Evolutionary conservation across 2,797 vertebrate genomes (phyloP), one percentile per base, ranked within the genome.

Genomic region (Syngnathus rostellatus): DNA sequence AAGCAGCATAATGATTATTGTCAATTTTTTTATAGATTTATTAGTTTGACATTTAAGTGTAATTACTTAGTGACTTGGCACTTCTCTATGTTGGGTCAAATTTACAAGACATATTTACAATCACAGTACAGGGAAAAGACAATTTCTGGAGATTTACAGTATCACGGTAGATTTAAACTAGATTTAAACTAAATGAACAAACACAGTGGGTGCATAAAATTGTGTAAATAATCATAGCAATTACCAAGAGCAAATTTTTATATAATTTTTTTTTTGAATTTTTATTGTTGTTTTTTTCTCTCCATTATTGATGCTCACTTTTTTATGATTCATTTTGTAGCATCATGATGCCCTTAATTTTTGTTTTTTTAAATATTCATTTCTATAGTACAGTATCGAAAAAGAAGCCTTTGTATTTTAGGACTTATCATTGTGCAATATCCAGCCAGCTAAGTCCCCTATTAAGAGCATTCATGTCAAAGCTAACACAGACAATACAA

Each of bases 401-500:
- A 54, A 54, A 16, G 54, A 37, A 37, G 16, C 46, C 6, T 48
- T 17, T 48, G 19, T 6, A 3, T 25, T 57, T 57, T 57, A 14
- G 23, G 54, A 25, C 31, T 31, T 31, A 19, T n/a, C 38, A 17
- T 19, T 39, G 57, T 59, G 37, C 64, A 64, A 69, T 25, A 68
- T 53, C 67, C 61, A 23, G 65, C 25, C 50, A 40, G 45, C 58
- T 67, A 75, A 58, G 73, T 58, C 40, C 21, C 12, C 41, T 25
- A 23, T 45, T 45, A 23, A 23, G n/a, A 62, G 60, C 60, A 59
- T 59, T 63, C 46, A 68, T 53, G 19, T 21, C 50, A 38, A 64
- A 67, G 5, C 67, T 40, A 69, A 38, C 70, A 77, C 65, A 77
- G 78, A 80, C 76, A 16, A 37, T 12, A 55, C 10, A 57, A 37